Conservation (phyloP, 2,888 invertebrate genomes). For the Chironomus tentans region DNA sequence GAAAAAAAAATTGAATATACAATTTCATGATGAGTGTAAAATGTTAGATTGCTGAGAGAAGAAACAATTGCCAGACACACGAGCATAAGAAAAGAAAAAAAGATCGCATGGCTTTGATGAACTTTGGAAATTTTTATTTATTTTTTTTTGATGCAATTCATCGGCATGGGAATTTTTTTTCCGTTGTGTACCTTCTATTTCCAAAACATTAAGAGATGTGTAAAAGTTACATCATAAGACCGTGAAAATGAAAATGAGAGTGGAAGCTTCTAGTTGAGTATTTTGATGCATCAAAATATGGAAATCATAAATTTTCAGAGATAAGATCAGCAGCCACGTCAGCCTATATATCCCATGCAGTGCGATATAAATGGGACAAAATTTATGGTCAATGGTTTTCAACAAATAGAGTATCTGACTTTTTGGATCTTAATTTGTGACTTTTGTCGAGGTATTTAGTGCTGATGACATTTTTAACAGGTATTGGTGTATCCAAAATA, state of each 20-base stretch:
- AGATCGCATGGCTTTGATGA: constrained; percentile 22
- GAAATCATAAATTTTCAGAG: too few species aligned
- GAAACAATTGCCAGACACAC: not conserved
- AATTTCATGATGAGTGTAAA: not conserved
- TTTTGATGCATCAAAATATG: too few species aligned
- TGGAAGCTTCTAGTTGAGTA: too few species aligned
- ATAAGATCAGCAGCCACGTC: too few species aligned
- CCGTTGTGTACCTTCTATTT: not conserved
- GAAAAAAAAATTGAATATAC: not conserved
- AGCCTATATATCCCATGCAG: too few species aligned
- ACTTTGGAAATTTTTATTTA: constrained; percentile 10
- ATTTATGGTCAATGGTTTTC: too few species aligned
- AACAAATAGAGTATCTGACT: too few species aligned
- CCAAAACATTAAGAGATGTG: not conserved
- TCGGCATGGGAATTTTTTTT: not conserved
- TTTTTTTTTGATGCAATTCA: not conserved
- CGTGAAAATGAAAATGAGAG: not conserved
- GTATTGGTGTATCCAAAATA: too few species aligned
- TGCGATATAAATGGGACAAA: too few species aligned
- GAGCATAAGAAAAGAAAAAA: not conserved
- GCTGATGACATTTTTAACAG: too few species aligned
- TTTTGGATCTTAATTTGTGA: too few species aligned
- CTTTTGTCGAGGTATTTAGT: too few species aligned
- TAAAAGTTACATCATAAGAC: not conserved
- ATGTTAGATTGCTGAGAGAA: not conserved